These are phyloP conservation scores for Pogonophryne albipinna DNA, from an alignment of 2,797 vertebrate genomes.

Conservation along the genomic window DNA sequence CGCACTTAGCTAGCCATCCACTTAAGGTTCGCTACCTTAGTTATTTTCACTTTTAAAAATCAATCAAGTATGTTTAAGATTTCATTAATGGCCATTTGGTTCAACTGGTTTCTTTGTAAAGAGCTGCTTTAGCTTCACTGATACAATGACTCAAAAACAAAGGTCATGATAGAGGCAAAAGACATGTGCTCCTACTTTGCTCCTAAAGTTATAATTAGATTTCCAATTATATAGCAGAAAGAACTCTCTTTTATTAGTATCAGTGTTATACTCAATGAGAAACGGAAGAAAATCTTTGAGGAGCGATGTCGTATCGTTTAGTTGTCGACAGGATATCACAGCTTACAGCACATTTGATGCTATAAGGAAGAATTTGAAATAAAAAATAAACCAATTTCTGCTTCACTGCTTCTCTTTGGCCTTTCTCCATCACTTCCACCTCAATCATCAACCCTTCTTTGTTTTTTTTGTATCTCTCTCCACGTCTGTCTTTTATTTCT, in stretches of 20 bases:
- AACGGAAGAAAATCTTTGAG: neutral
- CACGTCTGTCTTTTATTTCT: slow-evolving; percentile 26
- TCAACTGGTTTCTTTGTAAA: neutral
- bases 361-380: slow-evolving; percentile 7
- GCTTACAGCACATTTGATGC: slow-evolving; percentile 8
- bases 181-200: neutral
- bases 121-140: neutral
- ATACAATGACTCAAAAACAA: neutral
- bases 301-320: neutral
- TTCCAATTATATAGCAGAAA: neutral
- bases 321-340: slow-evolving; percentile 18
- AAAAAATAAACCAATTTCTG: slow-evolving; percentile 7
- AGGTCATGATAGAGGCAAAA: neutral
- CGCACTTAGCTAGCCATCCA: neutral
- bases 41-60: slow-evolving; percentile 12
- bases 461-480: slow-evolving; percentile 20
- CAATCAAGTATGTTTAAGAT: neutral
- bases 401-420: slow-evolving; percentile 22
- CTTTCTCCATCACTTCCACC: slow-evolving; percentile 31
- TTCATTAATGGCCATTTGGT: slow-evolving; percentile 1
- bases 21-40: neutral
- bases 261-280: neutral
- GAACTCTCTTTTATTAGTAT: neutral
- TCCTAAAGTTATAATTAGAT: neutral
- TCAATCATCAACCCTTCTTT: slow-evolving; percentile 23